Evolutionary conservation across 2,888 invertebrate species (phyloP), one percentile per base, ranked within the genome.

Genomic region (Agrochola macilenta): DNA sequence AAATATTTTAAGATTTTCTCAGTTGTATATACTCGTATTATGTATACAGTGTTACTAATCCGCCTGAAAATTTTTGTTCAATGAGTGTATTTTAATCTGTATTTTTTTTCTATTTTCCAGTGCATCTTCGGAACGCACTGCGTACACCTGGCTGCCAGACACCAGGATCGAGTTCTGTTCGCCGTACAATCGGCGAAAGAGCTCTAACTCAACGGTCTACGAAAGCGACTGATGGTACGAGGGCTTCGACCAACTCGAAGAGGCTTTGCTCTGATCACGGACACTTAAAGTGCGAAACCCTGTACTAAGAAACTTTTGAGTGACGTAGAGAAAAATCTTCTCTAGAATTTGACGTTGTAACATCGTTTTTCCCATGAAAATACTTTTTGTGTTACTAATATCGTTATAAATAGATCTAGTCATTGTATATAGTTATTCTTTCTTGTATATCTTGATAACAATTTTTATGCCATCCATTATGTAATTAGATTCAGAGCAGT

Each of bases 61-160:
- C n/a, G n/a, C 11, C 11, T 17, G 20, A 57, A 57, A 14, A n/a
- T 20, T 4, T 12, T 17, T 57, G 0, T 57, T 35, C 11, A 35
- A 17, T 7, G 11, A n/a, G 5, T 30, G 14, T n/a, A 11, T 17
- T 39, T 11, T 73, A 72, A 84, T n/a, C n/a, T 2, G 23, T 23
- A 63, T 12, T 82, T 88, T 79, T 86, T 82, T 88, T 86, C 79
- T 89, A 87, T 85, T 88, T 96, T 95, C 65, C 95, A 97, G 97
- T 94, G 96, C 96, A 85, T 95, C 97, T 83, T 93, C 96, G 90
- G 97, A 97, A 89, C 95, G 96, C 94, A 92, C 97, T 97, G 97
- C 97, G 97, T 97, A 96, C 91, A 93, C 96, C 93, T 97, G 97
- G 97, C 92, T 97, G 58, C 96, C 96, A n/a, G 96, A 96, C 80